Evolutionary conservation across 1,140 invertebrate species (phyloP).

Genomic region (Zaprionus nigranus): DNA sequence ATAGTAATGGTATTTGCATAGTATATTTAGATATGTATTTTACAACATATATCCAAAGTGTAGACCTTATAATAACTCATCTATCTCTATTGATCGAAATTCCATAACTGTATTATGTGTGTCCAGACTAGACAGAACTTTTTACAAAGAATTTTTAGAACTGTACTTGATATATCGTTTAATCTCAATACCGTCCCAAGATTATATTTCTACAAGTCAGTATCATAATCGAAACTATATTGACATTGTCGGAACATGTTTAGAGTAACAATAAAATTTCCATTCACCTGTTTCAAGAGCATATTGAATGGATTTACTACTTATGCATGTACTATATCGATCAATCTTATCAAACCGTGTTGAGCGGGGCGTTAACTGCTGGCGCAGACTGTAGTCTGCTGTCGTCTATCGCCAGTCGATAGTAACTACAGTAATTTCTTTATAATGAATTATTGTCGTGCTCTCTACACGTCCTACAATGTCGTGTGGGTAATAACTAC

Average conservation of each 20-base stretch:
- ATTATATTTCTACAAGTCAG: no score
- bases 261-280: background rate
- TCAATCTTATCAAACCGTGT: background rate
- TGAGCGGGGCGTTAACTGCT: constrained; percentile 15
- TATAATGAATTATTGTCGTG: constrained; percentile 29
- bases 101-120: no score
- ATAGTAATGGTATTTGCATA: no score
- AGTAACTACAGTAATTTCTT: constrained; percentile 9
- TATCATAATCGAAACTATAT: no score
- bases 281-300: background rate
- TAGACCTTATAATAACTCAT: no score
- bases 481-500: constrained; percentile 38
- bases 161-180: no score
- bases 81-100: no score
- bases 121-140: no score
- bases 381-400: constrained; percentile 9
- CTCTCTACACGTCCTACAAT: constrained; percentile 12
- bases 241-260: background rate
- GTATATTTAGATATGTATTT: no score
- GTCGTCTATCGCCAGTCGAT: constrained; percentile 2
- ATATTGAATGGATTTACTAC: constrained; percentile 4
- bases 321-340: background rate
- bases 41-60: no score
- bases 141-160: no score
- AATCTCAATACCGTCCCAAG: no score